Base-by-base conservation (phyloP, 2,113 vertebrate genomes). In the Chrysemys picta region DNA sequence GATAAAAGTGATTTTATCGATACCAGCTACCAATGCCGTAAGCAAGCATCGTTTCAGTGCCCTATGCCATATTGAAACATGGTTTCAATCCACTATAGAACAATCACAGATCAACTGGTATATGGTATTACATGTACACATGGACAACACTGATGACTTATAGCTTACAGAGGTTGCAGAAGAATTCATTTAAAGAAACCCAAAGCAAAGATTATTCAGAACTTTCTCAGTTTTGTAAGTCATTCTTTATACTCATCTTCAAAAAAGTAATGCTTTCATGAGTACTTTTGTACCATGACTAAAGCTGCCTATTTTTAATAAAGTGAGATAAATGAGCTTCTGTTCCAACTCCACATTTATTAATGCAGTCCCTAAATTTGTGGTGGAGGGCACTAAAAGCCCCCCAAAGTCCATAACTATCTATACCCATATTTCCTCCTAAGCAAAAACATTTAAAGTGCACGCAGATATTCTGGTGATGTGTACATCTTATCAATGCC, bases 1-100 rank as follows among this genome's bases (percentile, higher is more conserved):
- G 84, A 80, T 89, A 89, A 76, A 91, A 82, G 52, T 11, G 27
- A 82, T 93, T 89, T 4, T 88, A 72, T 80, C 82, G 78, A 95
- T 82, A 91, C 56, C 80, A 92, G 83, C 80, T 54, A 57, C 38
- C 85, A 91, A 47, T 38, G 22, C 38, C 80, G 27, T 38, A 85
- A 83, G 45, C 85, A 88, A 88, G 76, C 5, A 0, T 65, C 88
- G 16, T 87, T 96, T 87, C 79, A 93, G 90, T 49, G 69, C 52
- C 24, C 31, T 69, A 27, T 27, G 24, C 6, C 22, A 2, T 75
- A n/a, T n/a, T 86, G 76, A 96, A 96, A 56, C 0, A 47, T 21
- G 86, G 24, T 53, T 85, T 75, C 76, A 80, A 0, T 65, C 54
- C 38, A 84, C 54, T 49, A 52, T 59, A 47, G 87, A 59, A 69